Base-by-base conservation (phyloP, 2,888 invertebrate genomes). In the Eupelmus urozonus region DNA sequence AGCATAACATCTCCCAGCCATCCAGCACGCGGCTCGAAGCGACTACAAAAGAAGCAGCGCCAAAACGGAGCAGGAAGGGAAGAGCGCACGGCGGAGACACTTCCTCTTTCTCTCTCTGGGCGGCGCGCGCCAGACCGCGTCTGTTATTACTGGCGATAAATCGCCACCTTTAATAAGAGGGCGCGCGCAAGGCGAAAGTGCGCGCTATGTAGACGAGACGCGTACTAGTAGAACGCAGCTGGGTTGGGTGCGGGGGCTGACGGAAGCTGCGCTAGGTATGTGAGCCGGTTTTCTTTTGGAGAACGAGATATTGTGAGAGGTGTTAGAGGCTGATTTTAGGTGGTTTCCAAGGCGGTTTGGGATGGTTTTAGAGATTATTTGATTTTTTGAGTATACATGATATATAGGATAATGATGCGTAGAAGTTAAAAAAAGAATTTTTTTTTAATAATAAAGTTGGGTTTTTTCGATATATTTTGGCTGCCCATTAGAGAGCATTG, bases 131-230 rank as follows among this genome's bases (percentile, higher is more conserved):
- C 86, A 87, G 86, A 88, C 87, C 87, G 86, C 82, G 74, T 75
- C 86, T 86, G 87, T 88, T 89, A 89, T 89, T 89, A 87, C 89
- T 83, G 84, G 86, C 88, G 84, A 89, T 89, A 89, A 89, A 89
- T 89, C 89, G 88, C 87, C 87, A 85, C 86, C 85, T 88, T 88
- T 89, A 89, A 88, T 89, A 89, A 88, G 88, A 87, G 86, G 80
- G 76, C 42, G 88, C 3, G 62, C 11, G 49, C 29, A 9, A n/a
- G 25, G n/a, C 0, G 42, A 20, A 62, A 42, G 67, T 55, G 62
- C 42, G 67, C 13, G 40, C 62, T 49, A 25, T n/a, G 27, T n/a
- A 25, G 49, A 25, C 42, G 29, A 23, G 45, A 53, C 20, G 69
- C 42, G 29, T 66, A 72, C n/a, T n/a, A n/a, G n/a, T n/a, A n/a